Evolutionary conservation across 2,888 invertebrate species (phyloP), one percentile per base, ranked within the genome.

Genomic region (Drosophila greeni): DNA sequence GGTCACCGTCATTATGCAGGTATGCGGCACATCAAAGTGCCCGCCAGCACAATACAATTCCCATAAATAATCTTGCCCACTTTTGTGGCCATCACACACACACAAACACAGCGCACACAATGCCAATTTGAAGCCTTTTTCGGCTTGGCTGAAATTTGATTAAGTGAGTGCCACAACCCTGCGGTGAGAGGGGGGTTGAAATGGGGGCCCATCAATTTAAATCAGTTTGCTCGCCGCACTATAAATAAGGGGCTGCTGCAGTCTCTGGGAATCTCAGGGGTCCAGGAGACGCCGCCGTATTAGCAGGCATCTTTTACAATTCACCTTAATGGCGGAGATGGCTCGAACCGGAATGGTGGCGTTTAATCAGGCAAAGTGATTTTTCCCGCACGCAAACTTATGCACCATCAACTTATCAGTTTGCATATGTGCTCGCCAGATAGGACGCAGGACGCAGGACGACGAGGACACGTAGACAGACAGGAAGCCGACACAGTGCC

Each of bases 341-440:
- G 66, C 53, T 62, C 54, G 40, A 57, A 51, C 23, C 80, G 62
- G 66, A 55, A 66, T 73, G 80, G 73, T 76, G 80, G 71, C 82
- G 82, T 84, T 82, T 82, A 85, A 82, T 82, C 82, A 82, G 85
- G 66, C 76, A 82, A 85, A 82, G 85, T 85, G 82, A 85, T 82
- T 85, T 84, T 59, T 36, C 54, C 66, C 56, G 49, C 49, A 53
- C 49, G 48, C 40, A 57, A 47, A 69, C 59, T 54, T 45, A 56
- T 48, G 45, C 57, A 62, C 39, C 31, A 62, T 57, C 54, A 82
- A 76, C 81, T 84, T 84, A 79, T 79, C 83, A 76, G 74, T 67
- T 72, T 61, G 52, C 56, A 48, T 64, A 37, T 51, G 54, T 40
- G 57, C 42, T 36, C 29, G 55, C 42, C 66, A 65, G 65, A 67